Conservation (phyloP, 2,797 vertebrate genomes). For the Pteropus rufus region DNA sequence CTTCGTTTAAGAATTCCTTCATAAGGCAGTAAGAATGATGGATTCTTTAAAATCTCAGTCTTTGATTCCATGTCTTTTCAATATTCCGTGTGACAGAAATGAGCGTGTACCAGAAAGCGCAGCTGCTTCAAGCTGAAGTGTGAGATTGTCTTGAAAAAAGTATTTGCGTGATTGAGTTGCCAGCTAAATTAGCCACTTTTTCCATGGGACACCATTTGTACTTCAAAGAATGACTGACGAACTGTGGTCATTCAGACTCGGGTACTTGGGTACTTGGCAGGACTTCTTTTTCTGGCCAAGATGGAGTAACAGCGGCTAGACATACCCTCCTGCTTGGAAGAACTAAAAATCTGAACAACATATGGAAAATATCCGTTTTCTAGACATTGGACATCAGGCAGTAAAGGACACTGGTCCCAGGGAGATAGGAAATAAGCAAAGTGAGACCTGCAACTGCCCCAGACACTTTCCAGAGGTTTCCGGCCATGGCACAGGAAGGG, state of each 20-base stretch:
- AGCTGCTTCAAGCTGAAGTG: neutral
- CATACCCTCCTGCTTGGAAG: neutral
- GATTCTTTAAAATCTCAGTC: neutral
- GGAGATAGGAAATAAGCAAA: neutral
- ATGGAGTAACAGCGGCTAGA: neutral
- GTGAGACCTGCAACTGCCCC: neutral
- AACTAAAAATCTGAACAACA: neutral
- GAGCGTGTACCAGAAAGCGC: rapidly evolving
- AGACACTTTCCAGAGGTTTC: neutral
- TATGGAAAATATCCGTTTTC: neutral
- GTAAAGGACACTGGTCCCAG: neutral
- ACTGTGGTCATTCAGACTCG: neutral
- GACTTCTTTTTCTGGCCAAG: neutral
- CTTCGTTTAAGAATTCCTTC: neutral
- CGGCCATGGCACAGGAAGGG: neutral
- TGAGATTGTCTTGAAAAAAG: neutral
- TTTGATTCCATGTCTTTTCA: neutral
- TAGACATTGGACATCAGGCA: neutral
- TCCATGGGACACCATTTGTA: neutral
- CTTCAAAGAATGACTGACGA: neutral
- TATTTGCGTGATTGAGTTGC: neutral
- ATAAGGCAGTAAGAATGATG: neutral
- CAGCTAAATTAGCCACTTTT: neutral
- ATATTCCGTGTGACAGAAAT: neutral
- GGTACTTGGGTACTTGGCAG: neutral